phyloP scores from a whole-genome alignment of 1,140 invertebrate genomes.

The Lamellibrachia luymesi region DNA sequence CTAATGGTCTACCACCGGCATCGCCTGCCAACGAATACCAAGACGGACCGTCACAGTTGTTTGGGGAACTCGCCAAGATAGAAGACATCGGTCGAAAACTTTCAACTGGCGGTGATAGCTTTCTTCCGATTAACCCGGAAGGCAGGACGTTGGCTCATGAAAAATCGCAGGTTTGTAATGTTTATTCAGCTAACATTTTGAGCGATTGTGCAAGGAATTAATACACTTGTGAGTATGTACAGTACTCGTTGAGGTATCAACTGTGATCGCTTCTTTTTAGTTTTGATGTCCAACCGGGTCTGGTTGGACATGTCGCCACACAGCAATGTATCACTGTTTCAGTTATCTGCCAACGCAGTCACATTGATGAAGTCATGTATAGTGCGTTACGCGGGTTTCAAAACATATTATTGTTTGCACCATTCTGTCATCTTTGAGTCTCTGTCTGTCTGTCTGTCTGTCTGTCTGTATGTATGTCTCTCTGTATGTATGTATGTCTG shows the following conservation, averaged over 20 bases:
- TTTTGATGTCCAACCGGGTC: no score
- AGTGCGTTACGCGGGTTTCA: no score
- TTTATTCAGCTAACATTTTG: neutral
- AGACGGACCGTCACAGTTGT: neutral
- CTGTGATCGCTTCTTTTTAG: no score
- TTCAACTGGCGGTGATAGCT: neutral
- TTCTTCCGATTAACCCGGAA: neutral
- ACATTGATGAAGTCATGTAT: no score
- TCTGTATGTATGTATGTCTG: neutral
- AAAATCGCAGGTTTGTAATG: neutral
- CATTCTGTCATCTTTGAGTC: neutral
- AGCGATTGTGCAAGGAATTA: no score
- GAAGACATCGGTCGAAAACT: neutral
- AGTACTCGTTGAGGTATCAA: no score
- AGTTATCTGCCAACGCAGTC: no score
- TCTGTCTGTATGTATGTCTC: neutral
- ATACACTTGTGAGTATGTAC: no score
- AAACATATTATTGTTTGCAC: no score
- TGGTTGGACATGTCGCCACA: no score
- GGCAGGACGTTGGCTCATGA: neutral
- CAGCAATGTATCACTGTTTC: no score
- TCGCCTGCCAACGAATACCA: neutral
- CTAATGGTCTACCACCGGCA: neutral
- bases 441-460: neutral
- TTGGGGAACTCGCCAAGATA: neutral